Evolutionary conservation across 2,113 vertebrate genomes (phyloP).

Genomic region (Mirza zaza): DNA sequence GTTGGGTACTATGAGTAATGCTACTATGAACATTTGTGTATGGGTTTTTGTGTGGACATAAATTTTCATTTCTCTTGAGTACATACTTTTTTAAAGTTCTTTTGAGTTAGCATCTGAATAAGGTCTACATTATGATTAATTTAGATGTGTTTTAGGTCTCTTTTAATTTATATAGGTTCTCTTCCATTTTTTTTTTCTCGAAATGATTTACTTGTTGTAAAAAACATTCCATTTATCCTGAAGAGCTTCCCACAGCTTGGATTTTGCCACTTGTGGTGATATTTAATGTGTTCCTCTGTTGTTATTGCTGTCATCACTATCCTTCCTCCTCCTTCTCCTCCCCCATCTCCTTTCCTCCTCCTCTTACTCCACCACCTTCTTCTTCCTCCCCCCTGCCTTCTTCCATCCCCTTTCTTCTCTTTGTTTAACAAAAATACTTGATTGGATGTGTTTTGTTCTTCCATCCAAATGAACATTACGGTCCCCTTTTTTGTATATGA

Average conservation of each 20-base stretch:
- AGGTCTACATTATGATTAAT: neutral
- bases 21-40: neutral
- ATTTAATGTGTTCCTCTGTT: neutral
- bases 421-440: neutral
- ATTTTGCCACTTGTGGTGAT: neutral
- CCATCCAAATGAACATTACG: neutral
- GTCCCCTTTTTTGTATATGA: neutral
- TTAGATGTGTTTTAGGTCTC: neutral
- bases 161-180: neutral
- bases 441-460: neutral
- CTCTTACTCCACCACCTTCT: too few species aligned
- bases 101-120: neutral
- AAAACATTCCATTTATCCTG: neutral
- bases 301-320: neutral
- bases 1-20: neutral
- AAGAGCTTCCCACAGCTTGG: neutral
- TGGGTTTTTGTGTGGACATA: neutral
- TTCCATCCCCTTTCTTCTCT: neutral
- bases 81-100: neutral
- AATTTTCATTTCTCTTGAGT: neutral
- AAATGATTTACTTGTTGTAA: neutral
- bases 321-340: neutral
- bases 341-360: too few species aligned
- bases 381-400: neutral
- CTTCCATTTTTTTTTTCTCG: neutral